These are phyloP conservation scores for Aurelia coerulea DNA, from an alignment of 30 jellyfish, hydroid and myxozoan species.

Conservation along the genomic window DNA sequence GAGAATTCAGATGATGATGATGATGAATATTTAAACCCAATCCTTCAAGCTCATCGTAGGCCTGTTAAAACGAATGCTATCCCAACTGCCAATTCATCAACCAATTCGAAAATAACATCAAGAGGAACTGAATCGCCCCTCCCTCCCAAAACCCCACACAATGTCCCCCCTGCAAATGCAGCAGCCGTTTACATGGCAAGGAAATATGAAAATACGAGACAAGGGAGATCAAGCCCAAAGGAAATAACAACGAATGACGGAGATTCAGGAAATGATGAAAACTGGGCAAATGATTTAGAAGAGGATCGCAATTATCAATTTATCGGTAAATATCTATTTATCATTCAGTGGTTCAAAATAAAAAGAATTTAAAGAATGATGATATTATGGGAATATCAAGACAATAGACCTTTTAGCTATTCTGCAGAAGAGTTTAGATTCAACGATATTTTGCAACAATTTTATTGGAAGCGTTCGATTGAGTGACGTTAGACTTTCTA, in stretches of 20 bases:
- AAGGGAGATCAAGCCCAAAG: slow-evolving; percentile 12
- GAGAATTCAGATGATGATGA: slow-evolving; percentile 47
- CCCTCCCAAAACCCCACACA: background rate
- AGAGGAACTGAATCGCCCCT: background rate
- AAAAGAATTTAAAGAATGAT: no score
- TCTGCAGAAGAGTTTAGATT: no score
- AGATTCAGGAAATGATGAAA: slow-evolving; percentile 26
- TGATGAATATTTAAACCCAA: slow-evolving; percentile 80
- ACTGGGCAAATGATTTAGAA: slow-evolving; percentile 68
- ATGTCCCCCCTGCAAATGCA: slow-evolving; percentile 26
- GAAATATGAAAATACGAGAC: slow-evolving; percentile 40
- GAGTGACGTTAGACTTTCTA: no score
- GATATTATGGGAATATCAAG: no score
- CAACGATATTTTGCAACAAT: no score
- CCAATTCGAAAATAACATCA: background rate
- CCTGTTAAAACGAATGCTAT: slow-evolving; percentile 68
- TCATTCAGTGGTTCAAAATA: no score
- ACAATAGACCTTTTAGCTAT: no score
- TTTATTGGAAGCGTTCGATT: no score
- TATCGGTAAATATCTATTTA: slow-evolving; percentile 3
- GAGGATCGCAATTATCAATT: slow-evolving; percentile 32
- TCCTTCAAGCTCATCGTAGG: slow-evolving; percentile 90
- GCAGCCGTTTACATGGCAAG: slow-evolving; percentile 71
- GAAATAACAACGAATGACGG: background rate
- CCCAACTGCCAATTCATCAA: slow-evolving; percentile 23